phyloP scores from a whole-genome alignment of 1,140 invertebrate genomes.

The Eupristina koningsbergeri region DNA sequence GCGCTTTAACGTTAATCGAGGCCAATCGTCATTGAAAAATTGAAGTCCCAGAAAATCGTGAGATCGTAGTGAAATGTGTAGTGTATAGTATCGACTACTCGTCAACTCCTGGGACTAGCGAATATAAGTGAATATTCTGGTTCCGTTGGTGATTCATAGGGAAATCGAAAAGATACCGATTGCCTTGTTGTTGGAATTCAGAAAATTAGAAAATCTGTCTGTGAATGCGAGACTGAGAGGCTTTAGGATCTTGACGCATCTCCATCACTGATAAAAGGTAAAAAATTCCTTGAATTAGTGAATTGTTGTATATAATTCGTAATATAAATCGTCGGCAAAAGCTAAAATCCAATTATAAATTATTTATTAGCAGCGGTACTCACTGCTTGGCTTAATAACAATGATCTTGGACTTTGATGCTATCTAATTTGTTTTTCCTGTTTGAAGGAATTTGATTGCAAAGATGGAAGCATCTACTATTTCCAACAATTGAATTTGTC shows the following conservation, averaged over 20 bases:
- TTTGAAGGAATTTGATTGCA: not conserved
- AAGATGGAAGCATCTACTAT: not conserved
- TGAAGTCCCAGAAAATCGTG: not conserved
- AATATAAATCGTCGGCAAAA: not conserved
- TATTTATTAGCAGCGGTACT: too few relatives aligned
- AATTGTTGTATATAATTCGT: not conserved
- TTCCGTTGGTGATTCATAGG: not conserved
- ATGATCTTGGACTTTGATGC: constrained; percentile 8
- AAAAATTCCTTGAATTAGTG: not conserved
- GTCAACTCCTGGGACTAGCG: not conserved
- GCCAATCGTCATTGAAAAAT: constrained; percentile 16
- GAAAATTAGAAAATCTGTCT: constrained; percentile 2
- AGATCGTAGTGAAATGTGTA: not conserved
- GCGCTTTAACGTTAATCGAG: not conserved
- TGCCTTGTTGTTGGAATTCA: not conserved
- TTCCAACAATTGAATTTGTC: not conserved
- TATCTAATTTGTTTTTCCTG: not conserved
- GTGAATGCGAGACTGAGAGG: not conserved
- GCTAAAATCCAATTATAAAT: not conserved
- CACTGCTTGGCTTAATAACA: not conserved
- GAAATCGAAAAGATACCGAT: not conserved
- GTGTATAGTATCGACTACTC: not conserved
- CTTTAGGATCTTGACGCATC: not conserved
- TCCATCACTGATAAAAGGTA: not conserved
- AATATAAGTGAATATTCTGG: not conserved